Evolutionary conservation across 2,888 invertebrate species (phyloP).

Genomic region (Protodeltote pygarga): DNA sequence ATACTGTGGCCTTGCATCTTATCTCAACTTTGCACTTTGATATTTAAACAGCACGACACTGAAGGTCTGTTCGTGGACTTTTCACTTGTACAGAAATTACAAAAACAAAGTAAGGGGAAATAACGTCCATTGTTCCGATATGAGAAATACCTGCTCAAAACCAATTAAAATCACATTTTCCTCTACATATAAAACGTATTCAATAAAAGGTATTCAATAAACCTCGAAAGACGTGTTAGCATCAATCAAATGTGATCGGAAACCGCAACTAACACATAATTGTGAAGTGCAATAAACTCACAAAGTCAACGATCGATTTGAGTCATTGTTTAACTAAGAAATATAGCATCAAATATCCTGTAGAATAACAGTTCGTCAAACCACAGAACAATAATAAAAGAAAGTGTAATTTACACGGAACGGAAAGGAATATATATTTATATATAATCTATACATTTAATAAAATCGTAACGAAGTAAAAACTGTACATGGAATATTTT

Average conservation of each 20-base stretch:
- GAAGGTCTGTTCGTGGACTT: too few relatives aligned
- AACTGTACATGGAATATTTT: too few relatives aligned
- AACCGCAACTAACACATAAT: slow-evolving; percentile 39
- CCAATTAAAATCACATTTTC: slow-evolving; percentile 6
- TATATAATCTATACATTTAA: too few relatives aligned
- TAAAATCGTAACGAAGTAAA: too few relatives aligned
- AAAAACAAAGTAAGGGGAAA: neutral
- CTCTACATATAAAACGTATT: slow-evolving; percentile 6
- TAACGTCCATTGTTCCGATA: slow-evolving; percentile 9
- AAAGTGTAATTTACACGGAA: neutral
- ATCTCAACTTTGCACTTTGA: too few relatives aligned
- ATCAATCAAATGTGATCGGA: slow-evolving; percentile 45
- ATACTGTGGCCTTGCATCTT: too few relatives aligned
- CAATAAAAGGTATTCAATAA: slow-evolving; percentile 8
- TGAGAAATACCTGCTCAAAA: slow-evolving; percentile 9
- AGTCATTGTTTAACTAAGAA: slow-evolving; percentile 70
- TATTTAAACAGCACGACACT: too few relatives aligned
- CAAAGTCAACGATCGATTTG: slow-evolving; percentile 73
- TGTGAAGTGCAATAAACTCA: slow-evolving; percentile 70
- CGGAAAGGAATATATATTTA: too few relatives aligned
- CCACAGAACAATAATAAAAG: slow-evolving; percentile 40
- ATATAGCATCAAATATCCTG: slow-evolving; percentile 56
- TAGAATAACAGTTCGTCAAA: slow-evolving; percentile 62
- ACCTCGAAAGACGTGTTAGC: slow-evolving; percentile 5
- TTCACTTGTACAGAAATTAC: too few relatives aligned